These are phyloP conservation scores for Brachyistius frenatus DNA, from an alignment of 2,113 vertebrate species.

Conservation along the genomic window DNA sequence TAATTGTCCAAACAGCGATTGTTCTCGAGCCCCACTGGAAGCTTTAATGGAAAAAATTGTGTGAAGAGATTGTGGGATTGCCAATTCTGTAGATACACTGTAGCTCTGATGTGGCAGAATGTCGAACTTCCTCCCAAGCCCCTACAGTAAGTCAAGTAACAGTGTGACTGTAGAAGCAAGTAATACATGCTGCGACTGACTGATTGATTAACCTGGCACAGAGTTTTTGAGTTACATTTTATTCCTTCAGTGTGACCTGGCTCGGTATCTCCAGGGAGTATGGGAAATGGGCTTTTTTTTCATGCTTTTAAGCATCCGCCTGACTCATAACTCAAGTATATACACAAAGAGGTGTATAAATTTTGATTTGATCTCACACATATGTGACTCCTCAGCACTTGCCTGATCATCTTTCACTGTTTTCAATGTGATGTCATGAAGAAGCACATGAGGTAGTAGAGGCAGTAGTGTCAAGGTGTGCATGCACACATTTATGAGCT, in stretches of 20 bases:
- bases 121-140: slow-evolving; percentile 52
- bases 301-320: slow-evolving; percentile 47
- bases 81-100: slow-evolving; percentile 47
- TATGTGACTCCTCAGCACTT: slow-evolving; percentile 52
- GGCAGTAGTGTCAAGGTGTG: slow-evolving; percentile 3
- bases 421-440: slow-evolving; percentile 62
- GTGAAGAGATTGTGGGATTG: slow-evolving; percentile 61
- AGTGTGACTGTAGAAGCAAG: slow-evolving; percentile 25
- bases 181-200: slow-evolving; percentile 35
- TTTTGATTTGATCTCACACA: slow-evolving; percentile 63
- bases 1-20: slow-evolving; percentile 70
- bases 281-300: slow-evolving; percentile 60
- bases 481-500: not conserved
- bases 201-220: slow-evolving; percentile 38
- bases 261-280: slow-evolving; percentile 12
- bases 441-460: slow-evolving; percentile 34
- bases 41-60: slow-evolving; percentile 61
- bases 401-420: slow-evolving; percentile 58
- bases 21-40: slow-evolving; percentile 61
- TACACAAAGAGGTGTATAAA: slow-evolving; percentile 69
- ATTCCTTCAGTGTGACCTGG: slow-evolving; percentile 1
- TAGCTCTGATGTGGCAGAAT: slow-evolving; percentile 58
- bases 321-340: slow-evolving; percentile 75
- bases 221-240: slow-evolving; percentile 14
- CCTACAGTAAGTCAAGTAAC: slow-evolving; percentile 46